A percentile compares a stretch with the other conserved stretches of the same genome.
Conservation (phyloP, 1,140 invertebrate genomes). For the Ridgeia piscesae region DNA sequence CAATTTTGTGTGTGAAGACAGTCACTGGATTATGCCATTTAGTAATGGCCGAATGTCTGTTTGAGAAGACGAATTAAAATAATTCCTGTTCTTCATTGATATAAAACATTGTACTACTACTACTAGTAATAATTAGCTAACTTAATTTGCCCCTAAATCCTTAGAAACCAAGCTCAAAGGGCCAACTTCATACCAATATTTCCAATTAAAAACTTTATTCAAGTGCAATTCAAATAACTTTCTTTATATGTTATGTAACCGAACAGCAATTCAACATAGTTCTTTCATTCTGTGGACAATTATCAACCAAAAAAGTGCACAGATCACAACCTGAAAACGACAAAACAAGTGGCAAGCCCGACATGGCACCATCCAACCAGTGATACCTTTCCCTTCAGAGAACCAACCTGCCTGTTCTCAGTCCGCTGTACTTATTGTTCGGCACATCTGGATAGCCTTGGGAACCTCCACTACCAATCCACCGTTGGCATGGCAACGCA, state of each 20-base stretch:
- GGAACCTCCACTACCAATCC: not conserved
- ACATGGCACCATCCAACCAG: not conserved
- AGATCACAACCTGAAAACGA: not conserved
- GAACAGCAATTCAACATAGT: not conserved
- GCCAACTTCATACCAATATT: too few relatives aligned
- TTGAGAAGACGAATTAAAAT: too few relatives aligned
- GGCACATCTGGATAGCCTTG: not conserved
- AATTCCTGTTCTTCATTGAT: too few relatives aligned
- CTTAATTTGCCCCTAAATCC: too few relatives aligned
- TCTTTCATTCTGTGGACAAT: not conserved
- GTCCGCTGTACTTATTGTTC: not conserved
- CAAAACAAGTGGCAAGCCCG: not conserved
- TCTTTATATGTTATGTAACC: not conserved
- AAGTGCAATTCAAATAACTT: not conserved
- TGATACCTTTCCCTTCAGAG: not conserved
- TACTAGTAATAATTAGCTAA: too few relatives aligned
- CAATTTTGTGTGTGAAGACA: too few relatives aligned
- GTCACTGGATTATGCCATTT: too few relatives aligned
- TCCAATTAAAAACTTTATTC: too few relatives aligned
- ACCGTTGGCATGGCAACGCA: not conserved
- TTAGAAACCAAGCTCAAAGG: too few relatives aligned
- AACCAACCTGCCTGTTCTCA: not conserved
- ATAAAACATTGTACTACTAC: too few relatives aligned
- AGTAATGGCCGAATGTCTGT: too few relatives aligned
- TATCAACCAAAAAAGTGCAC: not conserved